phyloP scores from a whole-genome alignment of 2,888 invertebrate species.

The Cheilosia grossa region DNA sequence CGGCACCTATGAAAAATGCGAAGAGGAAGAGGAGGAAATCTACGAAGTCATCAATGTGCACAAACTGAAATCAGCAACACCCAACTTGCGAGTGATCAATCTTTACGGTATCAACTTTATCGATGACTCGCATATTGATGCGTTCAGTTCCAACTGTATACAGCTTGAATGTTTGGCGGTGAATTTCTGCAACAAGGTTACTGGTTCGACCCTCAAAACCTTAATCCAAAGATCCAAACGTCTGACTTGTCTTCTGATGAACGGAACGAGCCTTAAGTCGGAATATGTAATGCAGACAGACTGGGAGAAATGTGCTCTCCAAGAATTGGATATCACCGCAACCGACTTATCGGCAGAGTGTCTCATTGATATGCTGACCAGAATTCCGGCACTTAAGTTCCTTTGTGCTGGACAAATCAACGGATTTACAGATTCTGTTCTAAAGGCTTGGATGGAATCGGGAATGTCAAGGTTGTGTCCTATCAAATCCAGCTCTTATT shows the following conservation, averaged over 20 bases:
- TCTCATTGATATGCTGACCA: slow-evolving; percentile 94
- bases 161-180: slow-evolving; percentile 98
- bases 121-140: slow-evolving; percentile 99
- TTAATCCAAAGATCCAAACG: slow-evolving; percentile 96
- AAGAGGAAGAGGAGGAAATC: slow-evolving; percentile 99
- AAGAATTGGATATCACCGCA: slow-evolving; percentile 98
- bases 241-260: slow-evolving; percentile 95
- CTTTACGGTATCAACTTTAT: slow-evolving; percentile 99
- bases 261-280: slow-evolving; percentile 97
- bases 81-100: slow-evolving; percentile 98
- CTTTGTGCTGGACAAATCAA: slow-evolving; percentile 98
- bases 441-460: slow-evolving; percentile 95
- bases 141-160: slow-evolving; percentile 98
- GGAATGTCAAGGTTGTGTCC: slow-evolving; percentile 87
- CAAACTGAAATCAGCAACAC: slow-evolving; percentile 98
- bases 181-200: slow-evolving; percentile 98
- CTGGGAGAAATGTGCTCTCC: slow-evolving; percentile 97
- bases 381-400: slow-evolving; percentile 93
- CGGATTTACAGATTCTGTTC: slow-evolving; percentile 97
- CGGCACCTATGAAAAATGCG: slow-evolving; percentile 98
- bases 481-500: neutral
- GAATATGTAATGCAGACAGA: slow-evolving; percentile 97
- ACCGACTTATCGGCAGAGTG: slow-evolving; percentile 98
- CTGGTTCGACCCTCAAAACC: slow-evolving; percentile 96
- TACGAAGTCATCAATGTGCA: slow-evolving; percentile 99